phyloP scores from a whole-genome alignment of 2,888 invertebrate species.

The Epinotia nisella region DNA sequence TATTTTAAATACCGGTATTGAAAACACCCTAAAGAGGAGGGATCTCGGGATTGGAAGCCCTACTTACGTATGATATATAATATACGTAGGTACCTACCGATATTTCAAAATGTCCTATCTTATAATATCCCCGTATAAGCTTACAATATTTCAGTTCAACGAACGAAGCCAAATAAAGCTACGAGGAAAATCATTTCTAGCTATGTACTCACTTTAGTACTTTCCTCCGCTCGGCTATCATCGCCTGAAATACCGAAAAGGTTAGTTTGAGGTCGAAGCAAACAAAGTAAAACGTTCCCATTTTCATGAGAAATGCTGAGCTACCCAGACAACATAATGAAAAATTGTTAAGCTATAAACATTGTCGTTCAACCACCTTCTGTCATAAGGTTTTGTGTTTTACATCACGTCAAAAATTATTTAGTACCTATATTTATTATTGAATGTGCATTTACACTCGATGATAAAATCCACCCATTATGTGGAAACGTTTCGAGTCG shows the following conservation, averaged over 20 bases:
- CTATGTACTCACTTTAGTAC: background rate
- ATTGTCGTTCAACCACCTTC: conserved; percentile 14
- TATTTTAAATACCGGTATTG: no score
- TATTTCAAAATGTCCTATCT: background rate
- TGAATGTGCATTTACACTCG: background rate
- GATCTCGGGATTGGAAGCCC: no score
- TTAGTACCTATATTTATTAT: background rate
- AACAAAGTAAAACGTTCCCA: conserved; percentile 29
- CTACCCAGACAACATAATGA: conserved; percentile 28
- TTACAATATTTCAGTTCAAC: conserved; percentile 19
- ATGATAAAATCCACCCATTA: no score
- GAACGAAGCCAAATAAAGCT: conserved; percentile 24
- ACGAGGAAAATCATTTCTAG: conserved; percentile 13
- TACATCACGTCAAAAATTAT: conserved; percentile 4
- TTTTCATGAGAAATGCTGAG: conserved; percentile 10
- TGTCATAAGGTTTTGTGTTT: background rate
- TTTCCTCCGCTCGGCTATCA: conserved; percentile 6
- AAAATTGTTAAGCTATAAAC: conserved; percentile 26
- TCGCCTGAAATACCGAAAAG: conserved; percentile 18
- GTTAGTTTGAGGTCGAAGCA: conserved; percentile 33
- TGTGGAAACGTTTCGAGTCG: no score
- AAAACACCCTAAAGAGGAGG: no score
- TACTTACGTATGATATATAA: background rate
- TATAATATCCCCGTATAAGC: background rate
- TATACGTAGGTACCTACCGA: background rate